Conservation (phyloP, 2,888 invertebrate genomes). For the Caenorhabditis sulstoni region DNA sequence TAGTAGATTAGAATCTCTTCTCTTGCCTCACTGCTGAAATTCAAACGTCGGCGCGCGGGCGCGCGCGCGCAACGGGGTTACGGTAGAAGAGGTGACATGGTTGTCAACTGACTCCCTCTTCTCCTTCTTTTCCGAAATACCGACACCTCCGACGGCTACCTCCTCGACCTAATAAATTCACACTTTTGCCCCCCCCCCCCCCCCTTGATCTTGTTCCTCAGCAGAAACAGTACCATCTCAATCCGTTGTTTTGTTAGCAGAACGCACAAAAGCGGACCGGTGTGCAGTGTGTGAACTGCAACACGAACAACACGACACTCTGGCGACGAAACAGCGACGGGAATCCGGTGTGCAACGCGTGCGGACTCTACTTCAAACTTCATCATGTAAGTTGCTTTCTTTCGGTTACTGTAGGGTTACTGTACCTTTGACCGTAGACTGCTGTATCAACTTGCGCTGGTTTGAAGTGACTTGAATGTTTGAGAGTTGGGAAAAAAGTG, state of each 20-base stretch:
- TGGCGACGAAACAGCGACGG: constrained; percentile 95
- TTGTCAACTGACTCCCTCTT: constrained; percentile 37
- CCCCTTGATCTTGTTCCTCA: too few relatives aligned
- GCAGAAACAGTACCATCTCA: too few relatives aligned
- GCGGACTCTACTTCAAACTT: constrained; percentile 95
- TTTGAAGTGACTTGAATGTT: too few relatives aligned
- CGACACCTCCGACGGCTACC: too few relatives aligned
- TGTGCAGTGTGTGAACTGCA: constrained; percentile 93
- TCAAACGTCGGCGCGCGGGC: constrained; percentile 32
- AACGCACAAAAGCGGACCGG: constrained; percentile 86
- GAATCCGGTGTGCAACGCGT: constrained; percentile 98
- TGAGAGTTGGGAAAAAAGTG: too few relatives aligned
- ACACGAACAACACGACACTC: constrained; percentile 91
- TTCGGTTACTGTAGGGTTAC: too few relatives aligned
- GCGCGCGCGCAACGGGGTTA: constrained; percentile 4
- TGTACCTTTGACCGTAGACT: too few relatives aligned
- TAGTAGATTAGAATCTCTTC: neutral
- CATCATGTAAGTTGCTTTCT: constrained; percentile 83
- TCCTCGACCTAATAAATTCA: constrained; percentile 19
- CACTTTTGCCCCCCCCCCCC: neutral
- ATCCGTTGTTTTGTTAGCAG: constrained; percentile 64
- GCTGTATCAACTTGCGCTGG: too few relatives aligned
- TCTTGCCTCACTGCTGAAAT: constrained; percentile 38
- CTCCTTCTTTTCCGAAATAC: too few relatives aligned
- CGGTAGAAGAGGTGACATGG: constrained; percentile 40